Conservation (phyloP, 2,797 vertebrate genomes). For the Diglossa cyanea region DNA sequence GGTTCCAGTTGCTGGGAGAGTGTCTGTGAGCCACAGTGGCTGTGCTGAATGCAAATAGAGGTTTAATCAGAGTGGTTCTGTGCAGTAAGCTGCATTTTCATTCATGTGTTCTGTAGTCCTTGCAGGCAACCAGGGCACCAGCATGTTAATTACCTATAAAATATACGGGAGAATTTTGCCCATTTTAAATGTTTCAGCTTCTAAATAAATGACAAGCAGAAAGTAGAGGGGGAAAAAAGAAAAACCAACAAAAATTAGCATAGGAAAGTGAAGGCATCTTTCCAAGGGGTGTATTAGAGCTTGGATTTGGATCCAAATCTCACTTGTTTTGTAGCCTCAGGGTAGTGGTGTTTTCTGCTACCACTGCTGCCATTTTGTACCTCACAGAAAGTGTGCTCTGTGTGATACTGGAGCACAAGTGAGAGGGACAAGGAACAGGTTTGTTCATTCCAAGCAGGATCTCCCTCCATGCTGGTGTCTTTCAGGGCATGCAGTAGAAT, state of each 20-base stretch:
- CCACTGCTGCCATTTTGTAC: background rate
- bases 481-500: background rate
- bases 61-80: background rate
- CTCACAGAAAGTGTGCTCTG: background rate
- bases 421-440: background rate
- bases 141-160: background rate
- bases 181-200: background rate
- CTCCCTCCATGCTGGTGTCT: background rate
- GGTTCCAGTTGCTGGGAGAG: background rate
- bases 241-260: background rate
- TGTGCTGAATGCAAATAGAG: constrained; percentile 12
- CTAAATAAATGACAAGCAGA: background rate
- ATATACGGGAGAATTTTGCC: background rate
- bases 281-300: background rate
- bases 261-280: background rate
- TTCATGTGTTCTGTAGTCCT: background rate
- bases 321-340: background rate
- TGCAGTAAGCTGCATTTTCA: background rate
- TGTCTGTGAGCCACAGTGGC: background rate
- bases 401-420: background rate
- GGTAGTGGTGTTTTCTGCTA: background rate
- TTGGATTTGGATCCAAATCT: background rate
- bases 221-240: background rate
- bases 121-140: background rate
- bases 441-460: background rate